A percentile compares a stretch with the other conserved stretches of the same genome.
Conservation (phyloP, 2,113 vertebrate genomes). For the Oryzias javanicus region DNA sequence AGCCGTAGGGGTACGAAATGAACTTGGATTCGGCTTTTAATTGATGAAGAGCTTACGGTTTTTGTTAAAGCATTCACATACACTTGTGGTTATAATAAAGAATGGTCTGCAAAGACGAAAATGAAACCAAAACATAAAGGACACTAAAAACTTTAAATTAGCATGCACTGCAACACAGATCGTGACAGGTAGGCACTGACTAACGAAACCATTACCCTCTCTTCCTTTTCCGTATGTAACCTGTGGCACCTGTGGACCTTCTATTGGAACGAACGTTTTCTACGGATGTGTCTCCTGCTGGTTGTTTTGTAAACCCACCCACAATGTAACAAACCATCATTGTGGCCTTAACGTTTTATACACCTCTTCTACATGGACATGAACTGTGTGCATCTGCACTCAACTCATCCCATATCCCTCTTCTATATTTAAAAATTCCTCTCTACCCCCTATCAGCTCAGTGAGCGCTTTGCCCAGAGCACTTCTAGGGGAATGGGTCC, state of each 20-base stretch:
- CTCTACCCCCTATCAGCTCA: constrained; percentile 83
- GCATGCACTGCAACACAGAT: constrained; percentile 60
- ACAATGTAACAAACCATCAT: constrained; percentile 43
- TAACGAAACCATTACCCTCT: constrained; percentile 97
- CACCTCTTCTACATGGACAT: constrained; percentile 63
- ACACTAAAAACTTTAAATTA: constrained; percentile 33
- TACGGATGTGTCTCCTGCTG: constrained; percentile 83
- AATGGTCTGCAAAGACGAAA: constrained; percentile 2
- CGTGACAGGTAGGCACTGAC: constrained; percentile 68
- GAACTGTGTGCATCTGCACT: constrained; percentile 62
- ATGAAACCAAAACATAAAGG: background rate
- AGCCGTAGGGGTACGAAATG: too few relatives aligned
- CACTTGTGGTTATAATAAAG: background rate
- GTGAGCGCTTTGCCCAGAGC: constrained; percentile 95
- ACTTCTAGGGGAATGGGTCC: constrained; percentile 92
- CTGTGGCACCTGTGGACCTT: constrained; percentile 99
- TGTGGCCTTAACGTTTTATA: constrained; percentile 21
- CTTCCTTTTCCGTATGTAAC: constrained; percentile 99
- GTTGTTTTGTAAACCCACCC: constrained; percentile 69
- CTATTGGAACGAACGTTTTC: constrained; percentile 99
- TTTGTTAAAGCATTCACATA: too few relatives aligned
- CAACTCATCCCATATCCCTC: constrained; percentile 21
- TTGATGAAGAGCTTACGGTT: too few relatives aligned
- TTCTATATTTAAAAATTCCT: constrained; percentile 1
- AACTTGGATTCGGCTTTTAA: too few relatives aligned